Percentiles rank a stretch among this genome's conserved stretches.
Conservation (phyloP, 2,888 invertebrate genomes). For the Lottia gigantea region DNA sequence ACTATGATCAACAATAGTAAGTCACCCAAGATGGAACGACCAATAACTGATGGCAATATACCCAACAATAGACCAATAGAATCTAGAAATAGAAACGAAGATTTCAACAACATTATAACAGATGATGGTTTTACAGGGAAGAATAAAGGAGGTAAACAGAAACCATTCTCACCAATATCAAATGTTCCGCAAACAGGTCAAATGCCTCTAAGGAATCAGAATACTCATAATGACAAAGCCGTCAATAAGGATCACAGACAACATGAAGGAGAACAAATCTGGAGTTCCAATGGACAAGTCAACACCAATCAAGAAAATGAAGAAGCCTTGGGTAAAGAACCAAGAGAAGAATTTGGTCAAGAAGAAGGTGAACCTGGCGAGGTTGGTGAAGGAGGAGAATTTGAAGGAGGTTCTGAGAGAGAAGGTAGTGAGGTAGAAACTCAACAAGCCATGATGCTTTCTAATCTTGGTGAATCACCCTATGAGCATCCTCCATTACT, state of each 20-base stretch:
- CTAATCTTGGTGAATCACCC: neutral
- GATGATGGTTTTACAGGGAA: no score
- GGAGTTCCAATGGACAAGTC: neutral
- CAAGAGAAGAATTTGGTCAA: neutral
- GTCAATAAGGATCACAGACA: neutral
- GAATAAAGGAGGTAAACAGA: no score
- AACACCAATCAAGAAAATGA: neutral
- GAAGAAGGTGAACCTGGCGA: neutral
- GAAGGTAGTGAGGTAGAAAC: neutral
- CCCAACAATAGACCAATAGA: neutral
- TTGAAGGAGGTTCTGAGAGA: neutral
- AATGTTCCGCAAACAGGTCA: neutral
- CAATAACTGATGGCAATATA: neutral
- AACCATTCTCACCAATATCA: neutral
- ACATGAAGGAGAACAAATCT: constrained; percentile 9
- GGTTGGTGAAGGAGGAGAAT: neutral
- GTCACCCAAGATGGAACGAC: neutral
- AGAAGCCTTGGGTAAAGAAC: neutral
- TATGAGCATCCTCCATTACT: neutral
- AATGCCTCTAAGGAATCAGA: neutral
- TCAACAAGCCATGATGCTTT: neutral
- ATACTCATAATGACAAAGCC: constrained; percentile 3
- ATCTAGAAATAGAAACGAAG: neutral
- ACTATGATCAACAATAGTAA: neutral
- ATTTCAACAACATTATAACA: neutral